Evolutionary conservation across 2,888 invertebrate genomes (phyloP).

Genomic region (Lepetodrilus schrolli): DNA sequence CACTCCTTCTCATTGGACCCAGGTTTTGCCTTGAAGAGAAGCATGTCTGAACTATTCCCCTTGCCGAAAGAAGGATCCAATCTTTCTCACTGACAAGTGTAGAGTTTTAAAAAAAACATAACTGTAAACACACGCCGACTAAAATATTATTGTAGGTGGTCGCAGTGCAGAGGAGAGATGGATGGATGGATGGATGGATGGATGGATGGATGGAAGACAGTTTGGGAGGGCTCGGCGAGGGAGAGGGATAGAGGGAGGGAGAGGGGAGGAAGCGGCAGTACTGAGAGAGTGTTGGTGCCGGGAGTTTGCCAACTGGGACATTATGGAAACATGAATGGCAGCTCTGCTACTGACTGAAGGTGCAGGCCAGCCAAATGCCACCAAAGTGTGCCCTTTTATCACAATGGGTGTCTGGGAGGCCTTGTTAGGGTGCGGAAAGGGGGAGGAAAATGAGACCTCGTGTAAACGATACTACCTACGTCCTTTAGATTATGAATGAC

Average conservation of each 20-base stretch:
- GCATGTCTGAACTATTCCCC: too few species aligned
- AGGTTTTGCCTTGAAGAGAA: too few species aligned
- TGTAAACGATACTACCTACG: neutral
- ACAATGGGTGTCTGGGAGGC: neutral
- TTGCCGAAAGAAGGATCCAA: neutral
- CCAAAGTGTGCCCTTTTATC: neutral
- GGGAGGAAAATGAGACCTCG: neutral
- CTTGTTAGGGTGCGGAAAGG: too few species aligned
- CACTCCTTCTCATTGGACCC: too few species aligned
- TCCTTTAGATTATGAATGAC: neutral
- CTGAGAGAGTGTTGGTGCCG: neutral
- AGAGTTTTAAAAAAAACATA: conserved; percentile 26
- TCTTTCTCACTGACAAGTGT: conserved; percentile 26
- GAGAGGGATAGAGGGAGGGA: conserved; percentile 22
- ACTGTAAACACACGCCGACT: conserved; percentile 26
- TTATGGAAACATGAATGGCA: neutral
- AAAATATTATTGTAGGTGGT: conserved; percentile 27
- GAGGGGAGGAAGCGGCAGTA: neutral
- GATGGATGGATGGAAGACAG: too few species aligned
- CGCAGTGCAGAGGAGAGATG: neutral
- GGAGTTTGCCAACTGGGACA: neutral
- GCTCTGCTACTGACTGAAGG: neutral
- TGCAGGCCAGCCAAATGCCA: neutral
- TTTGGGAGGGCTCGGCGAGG: neutral
- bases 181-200: conserved; percentile 1